Conservation (phyloP, 2,797 vertebrate genomes). For the Anas bernieri region DNA sequence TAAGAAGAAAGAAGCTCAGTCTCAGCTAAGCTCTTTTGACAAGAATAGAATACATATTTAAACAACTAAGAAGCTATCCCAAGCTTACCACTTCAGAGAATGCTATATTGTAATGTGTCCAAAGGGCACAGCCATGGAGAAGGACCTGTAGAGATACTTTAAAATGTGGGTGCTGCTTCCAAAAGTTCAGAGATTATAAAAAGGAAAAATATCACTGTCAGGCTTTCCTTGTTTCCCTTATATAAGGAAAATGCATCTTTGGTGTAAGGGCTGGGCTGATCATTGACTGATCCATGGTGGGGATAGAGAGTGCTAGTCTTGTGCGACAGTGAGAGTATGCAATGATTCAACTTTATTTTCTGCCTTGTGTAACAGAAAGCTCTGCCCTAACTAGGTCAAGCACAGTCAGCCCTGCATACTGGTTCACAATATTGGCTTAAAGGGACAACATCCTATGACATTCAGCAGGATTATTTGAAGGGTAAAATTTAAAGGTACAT, state of each 20-base stretch:
- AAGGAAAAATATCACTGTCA: not conserved
- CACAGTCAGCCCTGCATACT: not conserved
- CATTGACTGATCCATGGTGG: not conserved
- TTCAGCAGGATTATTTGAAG: constrained; percentile 10
- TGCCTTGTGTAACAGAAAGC: not conserved
- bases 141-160: not conserved
- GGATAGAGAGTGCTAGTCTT: not conserved
- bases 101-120: not conserved
- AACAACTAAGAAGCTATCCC: not conserved
- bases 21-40: not conserved
- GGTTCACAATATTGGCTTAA: constrained; percentile 14
- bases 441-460: not conserved
- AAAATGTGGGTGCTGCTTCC: not conserved
- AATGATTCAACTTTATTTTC: not conserved
- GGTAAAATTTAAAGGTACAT: constrained; percentile 29
- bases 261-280: not conserved
- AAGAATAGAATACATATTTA: not conserved
- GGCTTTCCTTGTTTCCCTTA: not conserved
- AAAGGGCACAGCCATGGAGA: not conserved
- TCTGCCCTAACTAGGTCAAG: constrained; percentile 16
- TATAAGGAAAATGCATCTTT: not conserved
- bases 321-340: not conserved
- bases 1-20: not conserved
- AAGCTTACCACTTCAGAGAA: not conserved
- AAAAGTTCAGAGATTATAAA: not conserved